Conservation (phyloP, 2,797 vertebrate genomes). For the Menidia menidia region DNA sequence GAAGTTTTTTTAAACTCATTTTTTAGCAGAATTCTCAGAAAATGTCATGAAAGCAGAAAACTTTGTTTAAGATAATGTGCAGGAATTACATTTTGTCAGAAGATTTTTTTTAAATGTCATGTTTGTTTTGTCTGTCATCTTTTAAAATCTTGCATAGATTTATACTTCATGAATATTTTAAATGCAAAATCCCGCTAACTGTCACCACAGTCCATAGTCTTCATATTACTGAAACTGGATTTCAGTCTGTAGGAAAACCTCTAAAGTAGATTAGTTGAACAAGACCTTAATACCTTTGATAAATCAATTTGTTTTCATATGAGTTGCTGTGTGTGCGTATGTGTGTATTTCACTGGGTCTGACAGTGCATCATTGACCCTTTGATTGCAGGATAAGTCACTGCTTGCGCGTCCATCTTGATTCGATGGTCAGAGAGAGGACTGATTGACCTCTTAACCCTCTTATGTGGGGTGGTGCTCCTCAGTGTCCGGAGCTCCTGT, state of each 20-base stretch:
- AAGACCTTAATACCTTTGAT: slow-evolving; percentile 53
- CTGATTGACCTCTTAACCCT: slow-evolving; percentile 93
- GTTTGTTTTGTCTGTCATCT: not conserved
- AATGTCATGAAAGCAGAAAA: not conserved
- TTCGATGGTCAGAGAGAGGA: slow-evolving; percentile 86
- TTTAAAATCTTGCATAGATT: not conserved
- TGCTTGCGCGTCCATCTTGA: slow-evolving; percentile 90
- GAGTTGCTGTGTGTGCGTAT: slow-evolving; percentile 26
- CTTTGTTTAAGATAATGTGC: not conserved
- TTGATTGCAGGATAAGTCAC: slow-evolving; percentile 82
- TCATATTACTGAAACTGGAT: slow-evolving; percentile 27
- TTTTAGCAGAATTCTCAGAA: too few species aligned
- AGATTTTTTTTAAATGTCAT: not conserved
- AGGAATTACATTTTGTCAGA: not conserved
- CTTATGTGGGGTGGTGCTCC: slow-evolving; percentile 85
- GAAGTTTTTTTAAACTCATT: not conserved
- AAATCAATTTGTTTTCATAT: slow-evolving; percentile 68
- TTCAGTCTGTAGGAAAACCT: slow-evolving; percentile 37
- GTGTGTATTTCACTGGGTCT: slow-evolving; percentile 25
- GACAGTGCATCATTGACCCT: slow-evolving; percentile 69
- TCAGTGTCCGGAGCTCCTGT: slow-evolving; percentile 82
- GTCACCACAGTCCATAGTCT: slow-evolving; percentile 34
- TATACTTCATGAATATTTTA: not conserved
- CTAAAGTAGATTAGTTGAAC: slow-evolving; percentile 56
- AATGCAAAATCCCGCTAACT: slow-evolving; percentile 7